Evolutionary conservation across 2,797 vertebrate genomes (phyloP).

Genomic region (Semotilus atromaculatus): DNA sequence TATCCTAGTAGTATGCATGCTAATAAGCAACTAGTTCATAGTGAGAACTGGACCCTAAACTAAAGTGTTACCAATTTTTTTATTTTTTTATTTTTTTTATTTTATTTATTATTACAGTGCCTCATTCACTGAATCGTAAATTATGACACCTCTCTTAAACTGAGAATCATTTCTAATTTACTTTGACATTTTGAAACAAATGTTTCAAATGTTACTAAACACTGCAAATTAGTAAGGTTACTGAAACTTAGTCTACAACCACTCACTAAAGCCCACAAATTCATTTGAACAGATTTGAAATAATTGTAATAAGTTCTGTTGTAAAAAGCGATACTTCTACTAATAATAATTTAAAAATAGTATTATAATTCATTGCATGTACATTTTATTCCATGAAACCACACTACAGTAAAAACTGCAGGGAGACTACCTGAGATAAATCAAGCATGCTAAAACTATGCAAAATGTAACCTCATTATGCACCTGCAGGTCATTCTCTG

Average conservation of each 20-base stretch:
- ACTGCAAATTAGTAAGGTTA: neutral
- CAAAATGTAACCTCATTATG: neutral
- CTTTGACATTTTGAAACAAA: neutral
- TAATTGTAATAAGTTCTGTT: neutral
- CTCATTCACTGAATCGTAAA: neutral
- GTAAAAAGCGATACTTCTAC: neutral
- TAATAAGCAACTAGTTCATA: too few species aligned
- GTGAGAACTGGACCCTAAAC: too few species aligned
- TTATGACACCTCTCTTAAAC: neutral
- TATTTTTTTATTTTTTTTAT: too few species aligned
- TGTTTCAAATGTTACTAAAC: too few species aligned
- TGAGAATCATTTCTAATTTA: neutral
- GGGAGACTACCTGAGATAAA: neutral
- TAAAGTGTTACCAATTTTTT: too few species aligned
- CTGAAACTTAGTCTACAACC: neutral
- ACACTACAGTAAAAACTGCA: neutral
- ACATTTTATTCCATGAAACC: neutral
- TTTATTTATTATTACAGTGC: too few species aligned
- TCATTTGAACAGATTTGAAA: neutral
- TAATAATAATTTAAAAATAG: too few species aligned
- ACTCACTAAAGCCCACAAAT: neutral
- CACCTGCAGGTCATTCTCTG: neutral
- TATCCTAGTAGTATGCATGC: too few species aligned
- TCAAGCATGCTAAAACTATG: neutral
- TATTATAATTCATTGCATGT: neutral